A percentile compares a stretch with the other conserved stretches of the same genome.
Conservation (phyloP, 2,113 vertebrate species). For the Panurus biarmicus region DNA sequence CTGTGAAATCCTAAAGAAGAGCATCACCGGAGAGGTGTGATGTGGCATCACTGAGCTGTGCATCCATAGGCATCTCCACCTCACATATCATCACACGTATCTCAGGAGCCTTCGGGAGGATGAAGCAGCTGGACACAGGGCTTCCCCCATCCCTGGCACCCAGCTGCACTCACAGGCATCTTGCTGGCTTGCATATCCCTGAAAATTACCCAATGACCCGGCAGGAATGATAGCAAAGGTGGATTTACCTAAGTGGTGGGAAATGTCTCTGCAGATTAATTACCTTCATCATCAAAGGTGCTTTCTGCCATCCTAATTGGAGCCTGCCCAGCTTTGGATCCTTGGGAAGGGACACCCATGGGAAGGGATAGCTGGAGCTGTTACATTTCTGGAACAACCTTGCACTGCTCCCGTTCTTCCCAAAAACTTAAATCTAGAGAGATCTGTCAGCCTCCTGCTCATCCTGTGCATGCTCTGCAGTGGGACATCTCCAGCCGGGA, state of each 20-base stretch:
- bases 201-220: background rate
- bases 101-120: rapidly evolving
- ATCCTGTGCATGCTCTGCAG: rapidly evolving
- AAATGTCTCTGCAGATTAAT: background rate
- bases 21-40: rapidly evolving
- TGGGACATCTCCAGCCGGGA: background rate
- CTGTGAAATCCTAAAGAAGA: background rate
- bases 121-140: rapidly evolving
- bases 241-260: background rate
- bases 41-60: rapidly evolving
- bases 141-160: background rate
- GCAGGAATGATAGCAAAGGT: background rate
- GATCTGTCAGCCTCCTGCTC: background rate
- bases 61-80: rapidly evolving
- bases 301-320: background rate
- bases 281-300: background rate
- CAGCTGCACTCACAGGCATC: rapidly evolving
- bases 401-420: background rate
- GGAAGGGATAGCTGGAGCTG: background rate
- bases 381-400: background rate
- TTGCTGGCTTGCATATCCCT: rapidly evolving
- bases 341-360: rapidly evolving
- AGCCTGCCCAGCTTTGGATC: background rate
- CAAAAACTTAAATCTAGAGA: background rate
- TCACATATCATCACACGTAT: rapidly evolving